Evolutionary conservation across 2,797 vertebrate genomes (phyloP).

Genomic region (Gambelia wislizenii): DNA sequence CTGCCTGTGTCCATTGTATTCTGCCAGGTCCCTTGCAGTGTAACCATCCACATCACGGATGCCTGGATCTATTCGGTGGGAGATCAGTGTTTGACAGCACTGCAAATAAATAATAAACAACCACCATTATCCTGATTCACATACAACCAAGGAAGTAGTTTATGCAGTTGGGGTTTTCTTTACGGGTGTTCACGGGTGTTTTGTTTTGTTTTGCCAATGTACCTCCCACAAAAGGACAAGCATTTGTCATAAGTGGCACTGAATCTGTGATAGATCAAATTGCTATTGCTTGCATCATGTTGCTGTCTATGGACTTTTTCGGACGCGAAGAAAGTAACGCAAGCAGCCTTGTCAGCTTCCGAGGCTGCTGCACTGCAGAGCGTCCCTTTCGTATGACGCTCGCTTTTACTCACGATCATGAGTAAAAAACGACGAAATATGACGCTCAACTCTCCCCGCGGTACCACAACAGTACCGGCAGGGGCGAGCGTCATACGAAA

Average conservation of each 20-base stretch:
- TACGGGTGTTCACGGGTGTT: too few species aligned
- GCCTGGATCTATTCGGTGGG: slow-evolving; percentile 75
- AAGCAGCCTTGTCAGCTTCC: too few species aligned
- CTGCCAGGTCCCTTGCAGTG: slow-evolving; percentile 84
- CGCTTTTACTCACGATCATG: too few species aligned
- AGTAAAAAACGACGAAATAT: too few species aligned
- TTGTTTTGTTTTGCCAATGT: neutral
- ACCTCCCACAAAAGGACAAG: neutral
- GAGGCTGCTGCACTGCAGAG: too few species aligned
- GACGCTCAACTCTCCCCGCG: too few species aligned
- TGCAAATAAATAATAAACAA: slow-evolving; percentile 51
- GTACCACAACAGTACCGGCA: too few species aligned
- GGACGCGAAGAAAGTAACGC: too few species aligned
- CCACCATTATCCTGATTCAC: neutral
- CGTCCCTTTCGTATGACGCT: too few species aligned
- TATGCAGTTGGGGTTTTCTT: neutral
- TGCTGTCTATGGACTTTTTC: neutral
- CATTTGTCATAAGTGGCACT: neutral
- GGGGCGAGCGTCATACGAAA: too few species aligned
- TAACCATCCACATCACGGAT: slow-evolving; percentile 84
- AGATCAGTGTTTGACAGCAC: slow-evolving; percentile 86
- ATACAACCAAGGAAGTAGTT: neutral
- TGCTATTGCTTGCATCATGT: neutral
- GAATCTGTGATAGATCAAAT: neutral
- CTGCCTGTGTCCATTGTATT: slow-evolving; percentile 84